phyloP scores from a whole-genome alignment of 2,888 invertebrate species.

The Parnassius glacialis region DNA sequence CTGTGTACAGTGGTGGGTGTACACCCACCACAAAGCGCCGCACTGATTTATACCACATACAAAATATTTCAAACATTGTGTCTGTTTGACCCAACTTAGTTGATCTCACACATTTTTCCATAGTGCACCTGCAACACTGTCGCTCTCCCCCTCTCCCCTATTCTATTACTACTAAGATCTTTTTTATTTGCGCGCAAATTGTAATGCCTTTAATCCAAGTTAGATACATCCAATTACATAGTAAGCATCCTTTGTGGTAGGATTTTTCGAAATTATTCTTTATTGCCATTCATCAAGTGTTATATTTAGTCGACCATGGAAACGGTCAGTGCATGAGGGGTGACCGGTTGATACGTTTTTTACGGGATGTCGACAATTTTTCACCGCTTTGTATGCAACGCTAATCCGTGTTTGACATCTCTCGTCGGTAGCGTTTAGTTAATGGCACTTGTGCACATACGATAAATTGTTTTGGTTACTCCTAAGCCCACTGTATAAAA shows the following conservation, averaged over 20 bases:
- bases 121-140: slow-evolving; percentile 67
- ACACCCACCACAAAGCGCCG: too few relatives aligned
- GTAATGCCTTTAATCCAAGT: slow-evolving; percentile 78
- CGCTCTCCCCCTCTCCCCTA: slow-evolving; percentile 56
- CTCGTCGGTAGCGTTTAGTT: slow-evolving; percentile 64
- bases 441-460: slow-evolving; percentile 52
- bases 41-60: too few relatives aligned
- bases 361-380: slow-evolving; percentile 66
- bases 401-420: slow-evolving; percentile 78
- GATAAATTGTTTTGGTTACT: slow-evolving; percentile 23
- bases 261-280: slow-evolving; percentile 26
- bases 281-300: slow-evolving; percentile 34
- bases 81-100: slow-evolving; percentile 39
- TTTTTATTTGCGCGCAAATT: slow-evolving; percentile 76
- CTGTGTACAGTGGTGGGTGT: too few relatives aligned
- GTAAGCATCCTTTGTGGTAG: slow-evolving; percentile 48
- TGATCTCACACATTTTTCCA: slow-evolving; percentile 55
- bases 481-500: slow-evolving; percentile 1
- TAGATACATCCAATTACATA: slow-evolving; percentile 77
- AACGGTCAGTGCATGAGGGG: slow-evolving; percentile 38
- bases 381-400: slow-evolving; percentile 67
- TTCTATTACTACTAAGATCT: slow-evolving; percentile 41
- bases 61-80: slow-evolving; percentile 21
- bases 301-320: slow-evolving; percentile 31
- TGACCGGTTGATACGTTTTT: slow-evolving; percentile 55